A percentile compares a stretch with the other conserved stretches of the same genome.
phyloP scores from a whole-genome alignment of 2,888 invertebrate genomes.

The Aphodius granarius region DNA sequence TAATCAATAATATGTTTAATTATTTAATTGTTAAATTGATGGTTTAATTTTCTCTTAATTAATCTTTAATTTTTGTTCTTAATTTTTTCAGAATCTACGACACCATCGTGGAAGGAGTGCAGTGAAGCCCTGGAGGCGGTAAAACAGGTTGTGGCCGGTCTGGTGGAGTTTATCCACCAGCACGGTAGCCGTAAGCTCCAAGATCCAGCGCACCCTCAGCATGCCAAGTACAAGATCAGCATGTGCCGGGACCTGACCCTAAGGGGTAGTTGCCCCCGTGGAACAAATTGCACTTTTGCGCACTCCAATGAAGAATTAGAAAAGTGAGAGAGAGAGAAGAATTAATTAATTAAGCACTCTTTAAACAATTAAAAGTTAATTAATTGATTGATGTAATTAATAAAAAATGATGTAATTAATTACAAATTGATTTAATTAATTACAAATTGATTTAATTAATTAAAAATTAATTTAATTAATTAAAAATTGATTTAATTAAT shows the following conservation, averaged over 20 bases:
- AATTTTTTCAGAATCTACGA: constrained; percentile 57
- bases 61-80: constrained; percentile 1
- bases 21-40: background rate
- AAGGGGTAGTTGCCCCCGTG: constrained; percentile 82
- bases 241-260: constrained; percentile 85
- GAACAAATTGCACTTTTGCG: constrained; percentile 87
- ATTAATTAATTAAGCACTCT: too few species aligned
- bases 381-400: background rate
- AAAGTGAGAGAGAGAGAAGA: constrained; percentile 56
- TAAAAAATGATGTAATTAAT: background rate
- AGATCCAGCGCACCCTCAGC: constrained; percentile 60
- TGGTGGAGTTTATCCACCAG: constrained; percentile 76
- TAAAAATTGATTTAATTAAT: too few species aligned
- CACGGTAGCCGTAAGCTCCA: constrained; percentile 70
- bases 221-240: constrained; percentile 85
- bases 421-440: too few species aligned
- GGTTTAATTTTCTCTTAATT: too few species aligned
- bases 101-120: constrained; percentile 67
- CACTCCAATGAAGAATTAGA: constrained; percentile 91
- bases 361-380: too few species aligned
- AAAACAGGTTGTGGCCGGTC: constrained; percentile 71
- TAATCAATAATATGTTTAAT: background rate
- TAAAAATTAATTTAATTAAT: too few species aligned
- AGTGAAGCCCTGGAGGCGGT: constrained; percentile 70
- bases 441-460: too few species aligned